Evolutionary conservation across 2,113 vertebrate species (phyloP).

Genomic region (Thamnaconus septentrionalis): DNA sequence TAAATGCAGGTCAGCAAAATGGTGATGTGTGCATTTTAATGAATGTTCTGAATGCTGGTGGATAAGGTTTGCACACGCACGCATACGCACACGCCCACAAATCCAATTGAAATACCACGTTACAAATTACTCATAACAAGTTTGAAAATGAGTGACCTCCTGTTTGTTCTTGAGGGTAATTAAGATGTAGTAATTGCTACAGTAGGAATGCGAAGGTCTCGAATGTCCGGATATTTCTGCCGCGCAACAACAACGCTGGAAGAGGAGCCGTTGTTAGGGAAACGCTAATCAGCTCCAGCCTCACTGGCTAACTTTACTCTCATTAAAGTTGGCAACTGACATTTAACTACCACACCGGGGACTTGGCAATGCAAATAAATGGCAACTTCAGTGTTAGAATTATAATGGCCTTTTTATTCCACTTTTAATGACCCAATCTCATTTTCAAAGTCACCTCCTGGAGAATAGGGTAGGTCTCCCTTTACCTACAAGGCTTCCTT

Average conservation of each 20-base stretch:
- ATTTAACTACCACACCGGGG: slow-evolving; percentile 70
- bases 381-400: slow-evolving; percentile 68
- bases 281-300: slow-evolving; percentile 62
- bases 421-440: slow-evolving; percentile 76
- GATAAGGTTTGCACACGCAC: slow-evolving; percentile 4
- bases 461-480: slow-evolving; percentile 49
- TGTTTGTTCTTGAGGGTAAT: slow-evolving; percentile 41
- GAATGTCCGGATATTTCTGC: slow-evolving; percentile 37
- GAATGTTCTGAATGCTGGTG: background rate
- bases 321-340: slow-evolving; percentile 75
- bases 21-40: slow-evolving; percentile 7
- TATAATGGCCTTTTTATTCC: slow-evolving; percentile 70
- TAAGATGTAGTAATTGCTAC: slow-evolving; percentile 19
- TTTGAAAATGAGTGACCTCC: slow-evolving; percentile 22
- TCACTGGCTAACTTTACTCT: slow-evolving; percentile 63
- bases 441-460: slow-evolving; percentile 74
- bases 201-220: slow-evolving; percentile 11
- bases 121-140: slow-evolving; percentile 20
- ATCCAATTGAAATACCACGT: slow-evolving; percentile 10
- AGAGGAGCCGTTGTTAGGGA: slow-evolving; percentile 45
- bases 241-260: slow-evolving; percentile 31
- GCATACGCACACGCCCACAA: background rate
- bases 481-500: slow-evolving; percentile 52
- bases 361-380: slow-evolving; percentile 73
- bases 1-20: background rate